A percentile compares a stretch with the other conserved stretches of the same genome.
Conservation (phyloP, 1,140 invertebrate species). For the Zaprionus tsacasi region DNA sequence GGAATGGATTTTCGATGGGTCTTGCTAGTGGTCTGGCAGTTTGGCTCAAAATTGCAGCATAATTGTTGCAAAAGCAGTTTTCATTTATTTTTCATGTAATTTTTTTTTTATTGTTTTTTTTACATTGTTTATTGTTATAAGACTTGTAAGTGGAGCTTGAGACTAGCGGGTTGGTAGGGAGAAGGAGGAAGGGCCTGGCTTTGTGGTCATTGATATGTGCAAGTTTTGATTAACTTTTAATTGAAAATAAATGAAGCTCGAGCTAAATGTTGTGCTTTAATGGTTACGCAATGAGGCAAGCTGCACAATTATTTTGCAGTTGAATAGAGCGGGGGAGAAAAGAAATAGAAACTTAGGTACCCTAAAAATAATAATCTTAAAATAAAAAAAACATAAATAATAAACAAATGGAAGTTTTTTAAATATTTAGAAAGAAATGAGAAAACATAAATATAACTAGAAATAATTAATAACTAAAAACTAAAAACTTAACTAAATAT, state of each 20-base stretch:
- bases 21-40: background rate
- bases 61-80: conserved; percentile 67
- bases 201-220: conserved; percentile 48
- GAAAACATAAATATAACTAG: no score
- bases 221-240: conserved; percentile 75
- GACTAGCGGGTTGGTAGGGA: background rate
- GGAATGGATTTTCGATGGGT: background rate
- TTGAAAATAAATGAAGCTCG: conserved; percentile 65
- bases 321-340: background rate
- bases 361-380: background rate
- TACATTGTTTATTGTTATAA: conserved; percentile 11
- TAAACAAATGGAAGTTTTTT: no score
- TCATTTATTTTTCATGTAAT: conserved; percentile 8
- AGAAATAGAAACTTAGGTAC: background rate
- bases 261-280: conserved; percentile 51
- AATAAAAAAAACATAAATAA: no score
- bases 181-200: background rate
- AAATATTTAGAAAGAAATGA: no score
- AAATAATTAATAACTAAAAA: no score
- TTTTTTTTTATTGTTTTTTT: background rate
- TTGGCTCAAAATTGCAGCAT: conserved; percentile 59
- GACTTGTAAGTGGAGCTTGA: background rate
- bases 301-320: background rate
- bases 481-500: no score
- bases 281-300: conserved; percentile 42